Conservation (phyloP, 2,797 vertebrate species). For the Sparus aurata region DNA sequence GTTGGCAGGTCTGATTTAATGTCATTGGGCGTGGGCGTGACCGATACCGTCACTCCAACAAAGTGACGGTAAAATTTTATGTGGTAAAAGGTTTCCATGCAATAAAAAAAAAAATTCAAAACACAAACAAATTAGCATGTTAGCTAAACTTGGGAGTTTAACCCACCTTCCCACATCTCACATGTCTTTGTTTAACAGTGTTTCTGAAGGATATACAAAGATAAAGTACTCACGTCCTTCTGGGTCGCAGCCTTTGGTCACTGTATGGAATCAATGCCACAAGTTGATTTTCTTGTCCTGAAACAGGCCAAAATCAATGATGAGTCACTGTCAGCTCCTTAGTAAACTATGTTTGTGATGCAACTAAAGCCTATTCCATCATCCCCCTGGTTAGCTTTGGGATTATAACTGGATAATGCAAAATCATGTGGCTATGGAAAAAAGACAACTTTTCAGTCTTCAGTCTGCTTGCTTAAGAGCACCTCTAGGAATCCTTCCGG, state of each 20-base stretch:
- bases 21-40: no score
- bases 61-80: no score
- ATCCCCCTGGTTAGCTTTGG: not conserved
- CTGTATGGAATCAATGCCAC: conserved; percentile 97
- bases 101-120: not conserved
- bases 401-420: not conserved
- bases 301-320: conserved; percentile 25
- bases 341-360: not conserved
- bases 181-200: not conserved
- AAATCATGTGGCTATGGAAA: not conserved
- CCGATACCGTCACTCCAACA: no score
- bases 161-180: not conserved
- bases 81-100: not conserved
- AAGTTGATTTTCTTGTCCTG: conserved; percentile 96
- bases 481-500: conserved; percentile 95
- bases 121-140: not conserved
- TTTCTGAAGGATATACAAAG: not conserved
- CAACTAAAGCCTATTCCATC: not conserved
- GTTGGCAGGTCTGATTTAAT: no score
- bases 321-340: not conserved
- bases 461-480: no score
- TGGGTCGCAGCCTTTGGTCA: conserved; percentile 93
- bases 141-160: not conserved
- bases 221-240: conserved; percentile 92
- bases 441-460: not conserved